Base-by-base conservation (phyloP, 2,113 vertebrate genomes). In the Neomonachus schauinslandi region DNA sequence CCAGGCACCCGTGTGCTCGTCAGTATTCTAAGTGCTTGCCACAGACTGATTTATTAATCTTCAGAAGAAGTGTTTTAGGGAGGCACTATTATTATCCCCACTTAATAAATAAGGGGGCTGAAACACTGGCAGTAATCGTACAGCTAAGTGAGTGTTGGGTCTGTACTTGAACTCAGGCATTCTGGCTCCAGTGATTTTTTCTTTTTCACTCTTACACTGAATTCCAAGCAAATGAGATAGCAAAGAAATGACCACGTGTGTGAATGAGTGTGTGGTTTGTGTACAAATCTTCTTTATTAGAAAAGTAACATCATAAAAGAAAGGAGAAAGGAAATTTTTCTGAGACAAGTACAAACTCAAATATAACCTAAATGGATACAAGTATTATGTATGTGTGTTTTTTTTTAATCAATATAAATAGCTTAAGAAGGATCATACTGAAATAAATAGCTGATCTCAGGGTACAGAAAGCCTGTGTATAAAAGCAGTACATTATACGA, bases 281-380 rank as follows among this genome's bases (percentile, higher is more conserved):
- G n/a, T 28, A 55, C 9, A 65, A 0, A 28, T 57, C 74, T 53
- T 14, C 81, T 42, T 59, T 55, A 55, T 18, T 65, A 6, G 16
- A 55, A 96, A 96, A 88, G 21, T n/a, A 74, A 46, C 69, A 67
- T 46, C 53, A 72, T 72, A 81, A 82, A 79, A n/a, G 39, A 82
- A 63, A 96, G 74, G 8, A 87, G 18, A 82, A 96, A 91, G 57
- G 36, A 91, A 87, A 94, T 76, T 33, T 59, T 94, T 94, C 82
- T 69, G 57, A 65, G n/a, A 82, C 24, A 88, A 81, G 26, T 57
- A 80, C 10, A 91, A 93, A 80, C n/a, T 39, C 72, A 80, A 65
- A 86, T 85, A 63, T 72, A 80, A 94, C 46, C 49, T 77, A 91
- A 91, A 59, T 1, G 26, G 22, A 80, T 63, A 61, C 72, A 91